These are phyloP conservation scores for Drosophila orena DNA, from an alignment of 1,140 invertebrate genomes.

Conservation along the genomic window DNA sequence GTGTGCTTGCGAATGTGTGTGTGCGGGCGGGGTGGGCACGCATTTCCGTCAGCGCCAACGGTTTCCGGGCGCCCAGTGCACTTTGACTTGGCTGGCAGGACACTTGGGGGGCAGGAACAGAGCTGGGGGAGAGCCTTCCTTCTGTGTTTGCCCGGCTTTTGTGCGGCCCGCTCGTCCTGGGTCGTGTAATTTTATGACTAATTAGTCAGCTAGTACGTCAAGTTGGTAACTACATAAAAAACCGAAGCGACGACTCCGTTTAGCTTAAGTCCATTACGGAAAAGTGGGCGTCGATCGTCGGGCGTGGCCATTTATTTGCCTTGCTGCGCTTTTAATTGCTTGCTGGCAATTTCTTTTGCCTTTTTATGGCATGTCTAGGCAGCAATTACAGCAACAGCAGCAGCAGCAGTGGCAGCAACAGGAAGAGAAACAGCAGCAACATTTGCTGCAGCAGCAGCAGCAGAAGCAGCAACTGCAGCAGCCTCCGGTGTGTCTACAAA, in stretches of 20 bases:
- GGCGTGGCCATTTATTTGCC: constrained; percentile 73
- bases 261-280: constrained; percentile 61
- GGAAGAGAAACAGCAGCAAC: neutral
- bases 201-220: constrained; percentile 77
- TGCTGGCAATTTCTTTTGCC: constrained; percentile 60
- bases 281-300: constrained; percentile 57
- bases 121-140: neutral
- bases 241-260: constrained; percentile 51
- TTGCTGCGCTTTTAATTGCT: constrained; percentile 78
- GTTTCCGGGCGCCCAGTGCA: constrained; percentile 74
- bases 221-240: constrained; percentile 70
- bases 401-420: neutral
- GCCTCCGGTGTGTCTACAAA: constrained; percentile 75
- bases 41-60: constrained; percentile 77
- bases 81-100: constrained; percentile 63
- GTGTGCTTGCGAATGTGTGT: neutral
- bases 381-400: constrained; percentile 24
- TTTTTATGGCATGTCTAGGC: constrained; percentile 67
- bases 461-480: constrained; percentile 8
- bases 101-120: constrained; percentile 5
- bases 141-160: constrained; percentile 60
- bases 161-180: constrained; percentile 44
- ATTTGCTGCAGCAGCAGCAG: constrained; percentile 1
- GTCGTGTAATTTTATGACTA: constrained; percentile 79
- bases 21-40: constrained; percentile 40